Conservation (phyloP, 2,888 invertebrate genomes). For the Petrophora chlorosata region DNA sequence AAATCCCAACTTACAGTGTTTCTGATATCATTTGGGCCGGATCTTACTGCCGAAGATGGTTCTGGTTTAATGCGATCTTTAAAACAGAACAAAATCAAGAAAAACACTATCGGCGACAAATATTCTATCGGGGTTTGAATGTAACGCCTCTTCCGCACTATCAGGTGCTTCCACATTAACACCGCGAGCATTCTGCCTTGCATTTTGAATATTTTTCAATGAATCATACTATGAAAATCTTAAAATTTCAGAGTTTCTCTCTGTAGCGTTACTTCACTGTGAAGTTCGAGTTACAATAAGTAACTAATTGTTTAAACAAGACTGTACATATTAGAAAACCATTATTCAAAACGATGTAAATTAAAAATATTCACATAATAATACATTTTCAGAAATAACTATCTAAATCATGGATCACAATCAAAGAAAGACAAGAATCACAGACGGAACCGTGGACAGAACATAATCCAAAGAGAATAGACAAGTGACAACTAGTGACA, state of each 20-base stretch:
- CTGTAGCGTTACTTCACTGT: no score
- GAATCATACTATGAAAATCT: background rate
- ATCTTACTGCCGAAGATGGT: background rate
- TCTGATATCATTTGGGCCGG: slow-evolving; percentile 7
- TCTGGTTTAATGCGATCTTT: slow-evolving; percentile 25
- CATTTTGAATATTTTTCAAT: slow-evolving; percentile 20
- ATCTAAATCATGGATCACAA: no score
- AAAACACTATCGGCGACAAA: slow-evolving; percentile 43
- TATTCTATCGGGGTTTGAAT: slow-evolving; percentile 50
- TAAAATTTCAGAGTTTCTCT: background rate
- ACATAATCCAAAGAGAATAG: no score
- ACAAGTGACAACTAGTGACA: no score
- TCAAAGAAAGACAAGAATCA: no score
- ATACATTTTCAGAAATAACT: no score
- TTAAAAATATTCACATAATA: no score
- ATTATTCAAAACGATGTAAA: no score
- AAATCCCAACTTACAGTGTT: slow-evolving; percentile 17
- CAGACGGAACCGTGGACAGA: no score
- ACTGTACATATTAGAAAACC: no score
- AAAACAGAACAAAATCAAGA: slow-evolving; percentile 38
- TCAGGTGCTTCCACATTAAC: slow-evolving; percentile 57
- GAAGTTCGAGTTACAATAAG: no score
- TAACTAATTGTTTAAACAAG: no score
- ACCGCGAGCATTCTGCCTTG: slow-evolving; percentile 38
- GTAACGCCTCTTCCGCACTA: slow-evolving; percentile 49